Conservation (phyloP, 2,888 invertebrate genomes). For the Epiblema foenella region DNA sequence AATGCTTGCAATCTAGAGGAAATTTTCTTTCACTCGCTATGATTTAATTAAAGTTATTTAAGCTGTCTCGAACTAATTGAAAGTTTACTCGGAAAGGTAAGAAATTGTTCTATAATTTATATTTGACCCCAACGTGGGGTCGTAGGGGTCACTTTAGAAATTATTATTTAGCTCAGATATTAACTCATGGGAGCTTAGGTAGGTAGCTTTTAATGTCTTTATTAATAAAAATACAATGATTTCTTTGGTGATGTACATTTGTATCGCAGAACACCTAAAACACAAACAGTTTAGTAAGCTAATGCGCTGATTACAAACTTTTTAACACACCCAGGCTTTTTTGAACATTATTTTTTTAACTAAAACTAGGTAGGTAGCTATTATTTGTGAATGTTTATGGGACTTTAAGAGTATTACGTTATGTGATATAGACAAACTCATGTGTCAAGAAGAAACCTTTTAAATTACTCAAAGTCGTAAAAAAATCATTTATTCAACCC, state of each 20-base stretch:
- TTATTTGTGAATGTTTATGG: not conserved
- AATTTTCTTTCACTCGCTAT: constrained; percentile 64
- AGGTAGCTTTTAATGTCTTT: not conserved
- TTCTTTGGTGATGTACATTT: no score
- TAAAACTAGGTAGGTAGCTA: not conserved
- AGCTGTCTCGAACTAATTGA: constrained; percentile 74
- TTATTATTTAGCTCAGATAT: constrained; percentile 54
- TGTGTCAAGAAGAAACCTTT: not conserved
- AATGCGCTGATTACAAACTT: no score
- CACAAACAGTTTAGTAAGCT: no score
- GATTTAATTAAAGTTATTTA: constrained; percentile 82
- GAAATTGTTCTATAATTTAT: constrained; percentile 68
- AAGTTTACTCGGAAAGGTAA: constrained; percentile 68
- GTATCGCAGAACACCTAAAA: no score
- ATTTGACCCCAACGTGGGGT: constrained; percentile 55
- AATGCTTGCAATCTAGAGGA: constrained; percentile 59
- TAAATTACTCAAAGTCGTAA: no score
- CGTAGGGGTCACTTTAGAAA: constrained; percentile 54
- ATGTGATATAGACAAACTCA: not conserved
- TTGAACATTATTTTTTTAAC: no score
- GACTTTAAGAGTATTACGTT: not conserved
- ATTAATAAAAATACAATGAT: no score
- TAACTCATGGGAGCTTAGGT: constrained; percentile 11
- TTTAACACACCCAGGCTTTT: no score
- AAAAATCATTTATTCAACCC: no score